These are phyloP conservation scores for Pteropus rufus DNA, from an alignment of 2,797 vertebrate genomes.

Conservation along the genomic window DNA sequence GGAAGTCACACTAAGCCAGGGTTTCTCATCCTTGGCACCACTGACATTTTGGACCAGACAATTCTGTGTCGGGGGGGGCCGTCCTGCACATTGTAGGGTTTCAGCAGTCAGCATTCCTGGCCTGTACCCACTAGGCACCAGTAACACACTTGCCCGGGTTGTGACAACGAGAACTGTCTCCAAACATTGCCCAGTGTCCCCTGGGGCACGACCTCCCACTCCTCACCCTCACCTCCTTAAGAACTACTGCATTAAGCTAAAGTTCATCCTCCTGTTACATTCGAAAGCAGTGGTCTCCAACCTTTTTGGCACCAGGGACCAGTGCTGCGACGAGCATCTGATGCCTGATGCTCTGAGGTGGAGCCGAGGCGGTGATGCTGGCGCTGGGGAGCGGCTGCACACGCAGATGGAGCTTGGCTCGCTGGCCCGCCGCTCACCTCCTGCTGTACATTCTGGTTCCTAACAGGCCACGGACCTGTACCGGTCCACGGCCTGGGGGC, in stretches of 20 bases:
- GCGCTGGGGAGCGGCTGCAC: no score
- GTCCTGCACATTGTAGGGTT: accelerated
- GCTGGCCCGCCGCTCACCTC: no score
- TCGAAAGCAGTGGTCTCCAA: no score
- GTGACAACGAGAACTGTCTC: background rate
- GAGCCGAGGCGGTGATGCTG: no score
- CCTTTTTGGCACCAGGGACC: no score
- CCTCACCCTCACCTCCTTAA: background rate
- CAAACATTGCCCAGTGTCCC: background rate
- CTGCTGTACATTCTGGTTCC: no score
- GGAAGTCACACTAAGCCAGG: background rate
- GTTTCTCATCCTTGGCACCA: background rate
- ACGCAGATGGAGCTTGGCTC: no score
- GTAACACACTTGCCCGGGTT: accelerated
- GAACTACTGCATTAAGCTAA: background rate
- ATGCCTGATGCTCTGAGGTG: no score
- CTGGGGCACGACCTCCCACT: background rate
- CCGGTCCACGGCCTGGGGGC: no score
- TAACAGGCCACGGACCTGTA: no score
- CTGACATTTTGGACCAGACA: background rate
- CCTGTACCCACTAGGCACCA: background rate
- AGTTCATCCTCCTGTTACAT: background rate
- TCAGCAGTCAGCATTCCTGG: background rate
- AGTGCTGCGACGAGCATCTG: no score
- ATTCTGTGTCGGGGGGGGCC: background rate